These are phyloP conservation scores for Chironomus riparius DNA, from an alignment of 2,888 invertebrate species.

Conservation along the genomic window DNA sequence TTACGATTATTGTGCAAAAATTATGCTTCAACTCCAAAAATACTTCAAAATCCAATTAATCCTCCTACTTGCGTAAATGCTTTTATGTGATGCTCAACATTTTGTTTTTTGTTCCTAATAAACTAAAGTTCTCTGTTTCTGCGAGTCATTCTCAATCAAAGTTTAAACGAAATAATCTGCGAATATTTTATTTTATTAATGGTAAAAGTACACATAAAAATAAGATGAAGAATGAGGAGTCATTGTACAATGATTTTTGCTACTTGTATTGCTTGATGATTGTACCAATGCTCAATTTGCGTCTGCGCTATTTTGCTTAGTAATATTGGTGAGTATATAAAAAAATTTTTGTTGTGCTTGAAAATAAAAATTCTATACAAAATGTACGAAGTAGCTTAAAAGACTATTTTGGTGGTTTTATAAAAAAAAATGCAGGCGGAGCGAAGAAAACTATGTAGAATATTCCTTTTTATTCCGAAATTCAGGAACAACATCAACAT, in stretches of 20 bases:
- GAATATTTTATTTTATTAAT: too few relatives aligned
- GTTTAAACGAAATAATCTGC: too few relatives aligned
- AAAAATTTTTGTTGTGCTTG: background rate
- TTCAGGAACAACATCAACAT: background rate
- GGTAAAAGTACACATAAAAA: too few relatives aligned
- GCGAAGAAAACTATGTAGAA: background rate
- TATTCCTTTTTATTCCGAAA: background rate
- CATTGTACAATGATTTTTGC: constrained; percentile 1
- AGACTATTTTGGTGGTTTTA: constrained; percentile 22
- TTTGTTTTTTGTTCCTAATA: too few relatives aligned
- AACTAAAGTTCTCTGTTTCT: too few relatives aligned
- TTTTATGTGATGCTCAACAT: too few relatives aligned
- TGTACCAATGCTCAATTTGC: background rate
- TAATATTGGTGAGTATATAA: constrained; percentile 18
- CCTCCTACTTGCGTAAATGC: too few relatives aligned
- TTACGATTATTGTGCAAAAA: too few relatives aligned
- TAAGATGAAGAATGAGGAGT: too few relatives aligned
- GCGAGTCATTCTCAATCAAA: too few relatives aligned
- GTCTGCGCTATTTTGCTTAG: constrained; percentile 14
- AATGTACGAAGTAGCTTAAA: constrained; percentile 7
- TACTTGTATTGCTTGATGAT: background rate
- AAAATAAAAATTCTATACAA: background rate
- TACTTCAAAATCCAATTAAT: too few relatives aligned
- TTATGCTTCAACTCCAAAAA: too few relatives aligned
- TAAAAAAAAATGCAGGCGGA: constrained; percentile 17